Evolutionary conservation across 2,888 invertebrate genomes (phyloP).

Genomic region (Blera fallax): DNA sequence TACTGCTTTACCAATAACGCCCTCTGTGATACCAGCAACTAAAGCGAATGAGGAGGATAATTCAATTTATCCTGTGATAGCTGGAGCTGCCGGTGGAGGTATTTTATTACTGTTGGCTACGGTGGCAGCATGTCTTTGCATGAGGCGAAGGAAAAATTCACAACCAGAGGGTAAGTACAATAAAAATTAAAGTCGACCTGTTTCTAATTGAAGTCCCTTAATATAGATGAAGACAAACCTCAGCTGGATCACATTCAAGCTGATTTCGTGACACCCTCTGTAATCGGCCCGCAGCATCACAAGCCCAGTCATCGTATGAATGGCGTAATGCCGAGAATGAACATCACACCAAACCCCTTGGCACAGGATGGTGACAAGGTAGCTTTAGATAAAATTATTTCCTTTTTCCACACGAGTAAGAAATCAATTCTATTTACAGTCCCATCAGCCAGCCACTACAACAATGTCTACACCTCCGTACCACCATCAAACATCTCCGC

Average conservation of each 20-base stretch:
- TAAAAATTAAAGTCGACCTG: not conserved
- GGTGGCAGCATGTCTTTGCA: constrained; percentile 79
- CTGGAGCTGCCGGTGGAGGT: constrained; percentile 80
- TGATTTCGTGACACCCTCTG: constrained; percentile 79
- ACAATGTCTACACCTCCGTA: constrained; percentile 73
- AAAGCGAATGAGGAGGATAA: constrained; percentile 77
- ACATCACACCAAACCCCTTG: constrained; percentile 81
- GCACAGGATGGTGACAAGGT: constrained; percentile 81
- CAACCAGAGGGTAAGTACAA: constrained; percentile 79
- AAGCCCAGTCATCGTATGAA: constrained; percentile 79
- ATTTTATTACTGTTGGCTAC: constrained; percentile 78
- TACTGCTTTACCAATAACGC: constrained; percentile 75
- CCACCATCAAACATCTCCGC: constrained; percentile 61
- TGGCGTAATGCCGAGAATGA: constrained; percentile 81
- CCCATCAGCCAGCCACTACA: constrained; percentile 77
- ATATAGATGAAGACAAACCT: constrained; percentile 80
- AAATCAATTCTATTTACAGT: constrained; percentile 46
- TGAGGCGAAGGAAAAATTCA: constrained; percentile 78
- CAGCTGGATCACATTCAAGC: constrained; percentile 81
- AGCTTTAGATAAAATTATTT: not conserved
- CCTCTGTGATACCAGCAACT: constrained; percentile 76
- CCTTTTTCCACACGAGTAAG: not conserved
- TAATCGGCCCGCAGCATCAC: constrained; percentile 78
- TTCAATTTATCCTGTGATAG: constrained; percentile 79
- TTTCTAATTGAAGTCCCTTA: not conserved